Percentiles rank a stretch among this genome's conserved stretches.
Evolutionary conservation across 1,140 invertebrate genomes (phyloP).

Genomic region (Drosophila navojoa): DNA sequence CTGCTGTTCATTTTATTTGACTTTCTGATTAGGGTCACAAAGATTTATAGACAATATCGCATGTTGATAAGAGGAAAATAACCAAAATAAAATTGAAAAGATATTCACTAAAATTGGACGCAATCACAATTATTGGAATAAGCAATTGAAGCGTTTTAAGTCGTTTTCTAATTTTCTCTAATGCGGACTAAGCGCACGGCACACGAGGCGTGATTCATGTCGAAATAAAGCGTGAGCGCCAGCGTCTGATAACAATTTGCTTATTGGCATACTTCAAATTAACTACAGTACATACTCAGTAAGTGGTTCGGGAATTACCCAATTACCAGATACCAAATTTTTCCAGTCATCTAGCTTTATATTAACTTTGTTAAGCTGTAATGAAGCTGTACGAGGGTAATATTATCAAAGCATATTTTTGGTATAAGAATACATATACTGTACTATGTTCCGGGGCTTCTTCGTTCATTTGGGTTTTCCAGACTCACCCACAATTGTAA

Average conservation of each 20-base stretch:
- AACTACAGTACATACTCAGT: conserved; percentile 22
- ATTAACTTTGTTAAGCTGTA: no score
- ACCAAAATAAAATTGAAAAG: not conserved
- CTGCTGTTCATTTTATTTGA: conserved; percentile 12
- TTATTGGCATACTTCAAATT: conserved; percentile 6
- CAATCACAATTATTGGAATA: conserved; percentile 37
- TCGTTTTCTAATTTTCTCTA: conserved; percentile 31
- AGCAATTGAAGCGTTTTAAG: conserved; percentile 25
- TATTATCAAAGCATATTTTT: no score
- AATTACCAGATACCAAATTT: not conserved
- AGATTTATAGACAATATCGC: conserved; percentile 33
- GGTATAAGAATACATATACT: no score
- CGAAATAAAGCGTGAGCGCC: not conserved
- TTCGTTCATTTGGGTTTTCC: no score
- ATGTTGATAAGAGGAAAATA: conserved; percentile 30
- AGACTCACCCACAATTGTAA: no score
- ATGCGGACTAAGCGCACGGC: not conserved
- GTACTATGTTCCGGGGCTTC: no score
- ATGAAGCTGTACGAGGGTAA: no score
- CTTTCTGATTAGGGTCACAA: not conserved
- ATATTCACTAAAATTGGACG: conserved; percentile 10
- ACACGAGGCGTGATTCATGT: conserved; percentile 35
- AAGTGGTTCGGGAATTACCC: not conserved
- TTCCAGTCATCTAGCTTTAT: no score
- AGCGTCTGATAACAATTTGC: conserved; percentile 31